Conservation (phyloP, 2,888 invertebrate species). For the Crocallis elinguaria region DNA sequence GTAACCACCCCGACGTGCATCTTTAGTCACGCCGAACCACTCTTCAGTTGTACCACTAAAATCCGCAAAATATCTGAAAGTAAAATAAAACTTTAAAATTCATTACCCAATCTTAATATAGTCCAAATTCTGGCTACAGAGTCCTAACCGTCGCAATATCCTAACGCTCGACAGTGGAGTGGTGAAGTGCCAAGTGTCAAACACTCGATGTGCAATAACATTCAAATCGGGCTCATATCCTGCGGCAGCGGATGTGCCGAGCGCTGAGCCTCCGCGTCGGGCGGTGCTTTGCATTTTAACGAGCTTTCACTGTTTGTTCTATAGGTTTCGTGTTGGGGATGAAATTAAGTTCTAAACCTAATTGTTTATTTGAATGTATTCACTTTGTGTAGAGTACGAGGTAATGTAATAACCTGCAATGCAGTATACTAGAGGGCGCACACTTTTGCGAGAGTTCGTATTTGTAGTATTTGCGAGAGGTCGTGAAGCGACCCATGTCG, state of each 20-base stretch:
- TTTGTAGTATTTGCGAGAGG: too few species aligned
- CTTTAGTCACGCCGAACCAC: too few species aligned
- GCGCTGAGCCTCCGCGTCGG: constrained; percentile 1
- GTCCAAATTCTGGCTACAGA: neutral
- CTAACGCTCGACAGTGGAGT: neutral
- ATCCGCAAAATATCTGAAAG: too few species aligned
- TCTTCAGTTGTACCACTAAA: too few species aligned
- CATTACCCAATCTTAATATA: neutral
- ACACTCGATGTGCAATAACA: constrained; percentile 47
- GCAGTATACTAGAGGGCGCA: too few species aligned
- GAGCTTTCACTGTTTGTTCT: constrained; percentile 10
- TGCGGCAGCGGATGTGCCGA: constrained; percentile 26
- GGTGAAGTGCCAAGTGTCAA: constrained; percentile 15
- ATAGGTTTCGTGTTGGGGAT: neutral
- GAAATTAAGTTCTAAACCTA: neutral
- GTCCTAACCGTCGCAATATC: constrained; percentile 13
- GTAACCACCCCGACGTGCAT: too few species aligned
- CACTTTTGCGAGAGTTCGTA: too few species aligned
- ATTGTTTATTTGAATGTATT: too few species aligned
- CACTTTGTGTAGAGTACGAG: too few species aligned
- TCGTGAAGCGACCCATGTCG: too few species aligned
- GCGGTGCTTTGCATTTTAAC: constrained; percentile 24
- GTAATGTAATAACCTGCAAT: too few species aligned
- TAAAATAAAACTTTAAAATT: neutral
- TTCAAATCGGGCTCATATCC: constrained; percentile 60